A percentile compares a stretch with the other conserved stretches of the same genome.
These are phyloP conservation scores for Tiliacea aurago DNA, from an alignment of 2,888 invertebrate species.

Conservation along the genomic window DNA sequence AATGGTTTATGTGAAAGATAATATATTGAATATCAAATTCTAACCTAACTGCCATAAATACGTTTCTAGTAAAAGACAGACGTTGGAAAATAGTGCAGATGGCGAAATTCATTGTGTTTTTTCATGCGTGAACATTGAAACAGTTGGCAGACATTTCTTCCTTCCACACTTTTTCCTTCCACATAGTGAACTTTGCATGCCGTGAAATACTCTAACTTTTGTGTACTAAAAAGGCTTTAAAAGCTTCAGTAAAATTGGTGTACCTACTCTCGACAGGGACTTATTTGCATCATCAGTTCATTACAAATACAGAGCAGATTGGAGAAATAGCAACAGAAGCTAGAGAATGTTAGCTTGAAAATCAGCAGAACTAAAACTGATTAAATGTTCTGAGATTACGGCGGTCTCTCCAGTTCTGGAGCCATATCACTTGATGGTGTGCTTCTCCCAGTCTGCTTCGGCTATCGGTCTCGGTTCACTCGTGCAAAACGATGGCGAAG, in stretches of 20 bases:
- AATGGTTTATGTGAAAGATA: neutral
- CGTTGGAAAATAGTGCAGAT: constrained; percentile 17
- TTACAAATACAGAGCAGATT: constrained; percentile 11
- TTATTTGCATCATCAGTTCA: neutral
- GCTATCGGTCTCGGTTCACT: too few species aligned
- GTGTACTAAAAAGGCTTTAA: constrained; percentile 3
- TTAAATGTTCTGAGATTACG: too few species aligned
- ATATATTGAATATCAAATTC: neutral
- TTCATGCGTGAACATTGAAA: constrained; percentile 37
- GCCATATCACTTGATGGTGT: too few species aligned
- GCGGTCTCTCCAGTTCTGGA: too few species aligned
- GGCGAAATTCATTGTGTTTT: constrained; percentile 13
- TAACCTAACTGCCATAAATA: neutral
- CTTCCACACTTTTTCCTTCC: constrained; percentile 13
- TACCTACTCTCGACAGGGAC: neutral
- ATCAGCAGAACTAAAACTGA: too few species aligned
- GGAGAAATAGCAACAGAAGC: too few species aligned
- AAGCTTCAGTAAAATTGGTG: neutral
- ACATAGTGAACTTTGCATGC: neutral
- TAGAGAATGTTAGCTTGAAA: too few species aligned
- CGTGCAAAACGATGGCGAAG: too few species aligned
- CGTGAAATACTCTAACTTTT: neutral
- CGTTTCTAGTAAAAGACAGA: neutral
- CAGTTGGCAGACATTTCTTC: constrained; percentile 31
- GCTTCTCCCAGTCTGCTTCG: too few species aligned